Conservation (phyloP, 2,113 vertebrate genomes). For the Sprattus sprattus region DNA sequence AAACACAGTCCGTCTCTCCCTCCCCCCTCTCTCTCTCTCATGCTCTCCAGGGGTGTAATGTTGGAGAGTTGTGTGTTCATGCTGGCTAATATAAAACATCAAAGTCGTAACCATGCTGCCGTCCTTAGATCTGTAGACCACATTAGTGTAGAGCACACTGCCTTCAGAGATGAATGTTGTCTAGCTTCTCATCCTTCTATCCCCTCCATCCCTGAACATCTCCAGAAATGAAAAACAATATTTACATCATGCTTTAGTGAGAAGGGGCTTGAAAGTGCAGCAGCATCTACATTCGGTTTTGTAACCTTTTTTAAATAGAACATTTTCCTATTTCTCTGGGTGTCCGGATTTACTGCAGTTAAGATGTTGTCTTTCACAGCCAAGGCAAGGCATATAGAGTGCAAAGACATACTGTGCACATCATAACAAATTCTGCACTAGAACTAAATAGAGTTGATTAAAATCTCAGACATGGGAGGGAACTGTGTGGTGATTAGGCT, state of each 20-base stretch:
- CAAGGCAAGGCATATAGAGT: background rate
- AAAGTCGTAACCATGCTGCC: background rate
- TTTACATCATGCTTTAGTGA: background rate
- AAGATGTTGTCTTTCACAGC: background rate
- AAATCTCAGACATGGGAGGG: background rate
- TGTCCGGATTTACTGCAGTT: no score
- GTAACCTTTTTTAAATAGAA: no score
- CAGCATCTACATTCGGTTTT: no score
- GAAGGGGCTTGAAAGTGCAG: background rate
- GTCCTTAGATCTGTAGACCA: background rate
- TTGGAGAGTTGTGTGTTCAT: background rate
- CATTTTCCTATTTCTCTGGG: no score
- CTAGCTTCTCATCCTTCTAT: background rate
- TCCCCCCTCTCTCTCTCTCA: background rate
- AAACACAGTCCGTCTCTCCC: background rate
- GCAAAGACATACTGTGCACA: background rate
- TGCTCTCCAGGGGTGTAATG: background rate
- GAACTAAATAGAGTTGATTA: background rate
- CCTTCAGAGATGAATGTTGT: background rate
- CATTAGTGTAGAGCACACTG: background rate
- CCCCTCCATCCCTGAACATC: background rate
- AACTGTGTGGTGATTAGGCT: background rate
- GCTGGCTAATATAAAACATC: background rate
- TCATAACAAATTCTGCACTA: background rate
- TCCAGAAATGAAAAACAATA: background rate